phyloP scores from a whole-genome alignment of 2,113 vertebrate genomes.

The Hemiscyllium ocellatum region DNA sequence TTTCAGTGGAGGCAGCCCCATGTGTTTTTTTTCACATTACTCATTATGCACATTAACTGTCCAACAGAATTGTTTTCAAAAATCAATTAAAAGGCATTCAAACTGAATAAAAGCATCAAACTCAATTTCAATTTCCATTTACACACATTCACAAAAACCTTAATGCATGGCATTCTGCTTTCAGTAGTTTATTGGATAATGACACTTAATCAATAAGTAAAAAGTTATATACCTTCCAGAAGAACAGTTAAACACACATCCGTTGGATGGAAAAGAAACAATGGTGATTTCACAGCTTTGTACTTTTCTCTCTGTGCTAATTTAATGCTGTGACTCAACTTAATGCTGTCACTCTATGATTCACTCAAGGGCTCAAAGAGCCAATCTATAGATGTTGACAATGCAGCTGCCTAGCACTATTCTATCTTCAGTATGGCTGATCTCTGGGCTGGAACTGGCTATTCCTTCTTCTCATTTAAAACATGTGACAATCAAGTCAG shows the following conservation, averaged over 20 bases:
- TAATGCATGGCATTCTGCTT: not conserved
- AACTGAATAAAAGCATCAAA: not conserved
- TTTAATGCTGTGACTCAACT: not conserved
- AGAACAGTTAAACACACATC: not conserved
- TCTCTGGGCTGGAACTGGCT: not conserved
- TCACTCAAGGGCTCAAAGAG: not conserved
- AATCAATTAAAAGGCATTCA: not conserved
- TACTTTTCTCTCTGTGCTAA: not conserved
- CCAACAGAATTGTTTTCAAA: too few relatives aligned
- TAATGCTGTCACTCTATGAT: not conserved
- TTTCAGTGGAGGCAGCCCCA: not conserved
- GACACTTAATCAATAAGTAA: not conserved
- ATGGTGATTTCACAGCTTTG: not conserved
- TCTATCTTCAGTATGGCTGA: not conserved
- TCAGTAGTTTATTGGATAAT: not conserved
- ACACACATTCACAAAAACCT: not conserved
- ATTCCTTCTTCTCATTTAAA: not conserved
- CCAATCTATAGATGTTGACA: not conserved
- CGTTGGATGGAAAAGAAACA: not conserved
- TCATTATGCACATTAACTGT: not conserved
- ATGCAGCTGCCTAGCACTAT: not conserved
- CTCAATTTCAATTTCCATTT: not conserved
- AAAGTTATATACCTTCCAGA: not conserved
- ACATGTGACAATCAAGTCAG: too few relatives aligned
- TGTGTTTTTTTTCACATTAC: not conserved